phyloP scores from a whole-genome alignment of 2,888 invertebrate species.

The Morpho helenor region DNA sequence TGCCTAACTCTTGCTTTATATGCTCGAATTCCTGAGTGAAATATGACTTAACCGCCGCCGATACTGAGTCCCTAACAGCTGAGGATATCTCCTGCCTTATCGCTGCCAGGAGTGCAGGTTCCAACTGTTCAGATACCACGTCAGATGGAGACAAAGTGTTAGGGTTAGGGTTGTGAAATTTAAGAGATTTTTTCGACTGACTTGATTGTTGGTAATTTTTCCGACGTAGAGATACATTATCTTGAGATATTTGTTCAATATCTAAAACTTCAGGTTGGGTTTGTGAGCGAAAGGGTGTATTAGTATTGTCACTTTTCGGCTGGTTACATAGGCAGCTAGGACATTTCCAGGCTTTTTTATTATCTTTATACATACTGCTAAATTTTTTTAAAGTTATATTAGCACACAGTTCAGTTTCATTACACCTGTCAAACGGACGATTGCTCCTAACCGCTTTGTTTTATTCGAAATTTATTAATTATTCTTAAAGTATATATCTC shows the following conservation, averaged over 20 bases:
- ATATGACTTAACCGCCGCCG: constrained; percentile 5
- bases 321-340: constrained; percentile 1
- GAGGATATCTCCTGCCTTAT: constrained; percentile 12
- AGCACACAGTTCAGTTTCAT: too few relatives aligned
- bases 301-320: constrained; percentile 8
- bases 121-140: too few relatives aligned
- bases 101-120: too few relatives aligned
- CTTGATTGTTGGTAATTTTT: constrained; percentile 1
- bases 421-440: too few relatives aligned
- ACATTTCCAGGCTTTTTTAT: constrained; percentile 7
- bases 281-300: constrained; percentile 5
- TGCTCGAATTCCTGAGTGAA: constrained; percentile 2
- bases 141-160: too few relatives aligned
- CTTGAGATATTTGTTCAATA: neutral
- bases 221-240: neutral
- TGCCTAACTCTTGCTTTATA: constrained; percentile 10
- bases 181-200: neutral
- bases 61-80: constrained; percentile 5
- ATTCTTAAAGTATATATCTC: too few relatives aligned
- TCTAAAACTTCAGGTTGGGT: neutral
- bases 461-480: too few relatives aligned
- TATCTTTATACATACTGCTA: constrained; percentile 3
- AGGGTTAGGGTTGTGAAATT: too few relatives aligned
- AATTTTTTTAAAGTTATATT: constrained; percentile 5
- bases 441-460: too few relatives aligned